Evolutionary conservation across 23 tunicate species (phyloP).

Genomic region (Botrylloides violaceus): DNA sequence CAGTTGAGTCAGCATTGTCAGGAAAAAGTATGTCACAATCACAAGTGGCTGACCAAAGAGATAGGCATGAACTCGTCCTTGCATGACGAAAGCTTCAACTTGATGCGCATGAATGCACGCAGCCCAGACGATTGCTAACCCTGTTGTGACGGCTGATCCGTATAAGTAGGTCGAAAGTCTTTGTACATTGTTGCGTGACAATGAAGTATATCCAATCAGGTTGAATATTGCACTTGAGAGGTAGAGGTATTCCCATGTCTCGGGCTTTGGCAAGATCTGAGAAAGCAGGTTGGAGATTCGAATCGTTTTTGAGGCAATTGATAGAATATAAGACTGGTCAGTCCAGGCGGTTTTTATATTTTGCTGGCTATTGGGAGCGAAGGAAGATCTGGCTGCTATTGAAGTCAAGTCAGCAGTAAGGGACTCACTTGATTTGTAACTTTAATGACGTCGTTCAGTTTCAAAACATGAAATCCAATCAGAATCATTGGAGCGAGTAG

Average conservation of each 20-base stretch:
- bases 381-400: no score
- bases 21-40: conserved; percentile 8
- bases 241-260: conserved; percentile 21
- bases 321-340: no score
- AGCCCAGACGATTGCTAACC: conserved; percentile 9
- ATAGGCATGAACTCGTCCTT: conserved; percentile 12
- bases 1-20: conserved; percentile 16
- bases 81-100: conserved; percentile 11
- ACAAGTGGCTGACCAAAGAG: conserved; percentile 19
- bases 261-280: conserved; percentile 16
- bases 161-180: conserved; percentile 6
- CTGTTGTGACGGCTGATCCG: conserved; percentile 5
- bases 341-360: no score
- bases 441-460: conserved; percentile 12
- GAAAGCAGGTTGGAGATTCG: no score
- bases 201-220: conserved; percentile 14
- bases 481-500: neutral
- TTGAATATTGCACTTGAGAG: conserved; percentile 5
- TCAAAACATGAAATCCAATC: conserved; percentile 1
- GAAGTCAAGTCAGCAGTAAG: no score
- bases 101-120: conserved; percentile 4
- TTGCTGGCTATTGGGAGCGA: no score
- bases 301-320: no score
- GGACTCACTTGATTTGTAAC: conserved; percentile 15
- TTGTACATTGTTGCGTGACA: neutral